Base-by-base conservation (phyloP, 2,797 vertebrate genomes). In the Halcyon badia region DNA sequence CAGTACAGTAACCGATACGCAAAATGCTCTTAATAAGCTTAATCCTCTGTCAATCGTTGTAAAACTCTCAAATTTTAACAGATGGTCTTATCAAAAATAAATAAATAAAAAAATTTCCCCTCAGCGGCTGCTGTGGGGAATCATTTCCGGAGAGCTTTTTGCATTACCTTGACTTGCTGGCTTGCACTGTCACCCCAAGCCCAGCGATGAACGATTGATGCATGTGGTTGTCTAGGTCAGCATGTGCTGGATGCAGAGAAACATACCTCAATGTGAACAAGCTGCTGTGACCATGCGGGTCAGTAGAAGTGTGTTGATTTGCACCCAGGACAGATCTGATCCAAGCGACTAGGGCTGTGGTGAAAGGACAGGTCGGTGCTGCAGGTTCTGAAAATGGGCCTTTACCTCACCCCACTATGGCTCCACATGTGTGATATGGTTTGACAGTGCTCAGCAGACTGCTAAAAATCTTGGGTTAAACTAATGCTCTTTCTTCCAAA, bases 121-220 rank as follows among this genome's bases (percentile, higher is more conserved):
- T 22, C 1, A 0, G 8, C 46, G 33, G 37, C 58, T 83, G 41
- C 33, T 35, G 46, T 57, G 68, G 35, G 61, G 48, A 83, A 69
- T 31, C 65, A 25, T 31, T 93, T 96, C 52, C 71, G 57, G 33
- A 93, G 51, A 70, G 3, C 22, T 48, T 33, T 39, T 58, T 69
- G 39, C 6, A 11, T 41, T 70, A 37, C 48, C n/a, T 24, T 88
- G 42, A 87, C 61, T 95, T 57, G 65, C 52, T 85, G 84, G 76
- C 37, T 89, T 83, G 71, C 79, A 73, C 64, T 91, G 91, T 85
- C 87, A 93, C 41, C 56, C 52, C 65, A 71, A 85, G 84, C 57
- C 37, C 5, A 1, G 60, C 0, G 6, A 26, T 4, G 66, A 87
- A 64, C 18, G 28, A 54, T 3, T 18, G 54, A 26, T 41, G 26